Evolutionary conservation across 2,113 vertebrate species (phyloP), one percentile per base, ranked within the genome.

Genomic region (Oryzias melastigma): DNA sequence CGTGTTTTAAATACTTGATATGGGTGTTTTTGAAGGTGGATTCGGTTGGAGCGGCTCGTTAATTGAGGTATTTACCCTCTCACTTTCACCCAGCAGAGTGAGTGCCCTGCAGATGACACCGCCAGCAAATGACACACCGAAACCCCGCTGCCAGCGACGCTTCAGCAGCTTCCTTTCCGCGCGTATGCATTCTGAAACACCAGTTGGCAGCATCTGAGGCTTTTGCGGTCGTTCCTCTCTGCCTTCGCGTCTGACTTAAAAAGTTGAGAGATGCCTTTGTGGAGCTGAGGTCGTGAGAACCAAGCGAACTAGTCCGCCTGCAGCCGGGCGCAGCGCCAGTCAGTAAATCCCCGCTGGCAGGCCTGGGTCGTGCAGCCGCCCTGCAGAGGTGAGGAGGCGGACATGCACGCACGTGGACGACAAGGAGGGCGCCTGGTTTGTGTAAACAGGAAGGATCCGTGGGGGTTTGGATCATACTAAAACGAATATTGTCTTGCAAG

Each of bases 261-360:
- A 83, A 90, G 87, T 91, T 88, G 85, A 87, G 89, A 83, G 83
- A 87, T 89, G 88, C 85, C 81, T 87, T 78, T 87, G 89, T 86
- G 85, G 80, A 88, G 87, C 84, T 86, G 90, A 93, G 92, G 93
- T 93, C 93, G 93, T 94, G 93, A 93, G 93, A 94, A 94, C 90
- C 60, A 71, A 87, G 89, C 88, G 90, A 90, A 91, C 91, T 84
- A 89, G 88, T 88, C 89, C 68, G 91, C 85, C 89, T 89, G 93
- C 81, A 91, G 90, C 85, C 86, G 90, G 93, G 92, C 91, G 71
- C 73, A 15, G 84, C 60, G 93, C 93, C 92, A 93, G 86, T 62
- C 85, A 85, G 89, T 90, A 91, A 92, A 91, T 92, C 91, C 91
- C 91, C 90, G 82, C 88, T 88, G 90, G 85, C 88, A 80, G 78